A percentile compares a stretch with the other conserved stretches of the same genome.
phyloP scores from a whole-genome alignment of 1,140 invertebrate species.

The Drosophila orena region DNA sequence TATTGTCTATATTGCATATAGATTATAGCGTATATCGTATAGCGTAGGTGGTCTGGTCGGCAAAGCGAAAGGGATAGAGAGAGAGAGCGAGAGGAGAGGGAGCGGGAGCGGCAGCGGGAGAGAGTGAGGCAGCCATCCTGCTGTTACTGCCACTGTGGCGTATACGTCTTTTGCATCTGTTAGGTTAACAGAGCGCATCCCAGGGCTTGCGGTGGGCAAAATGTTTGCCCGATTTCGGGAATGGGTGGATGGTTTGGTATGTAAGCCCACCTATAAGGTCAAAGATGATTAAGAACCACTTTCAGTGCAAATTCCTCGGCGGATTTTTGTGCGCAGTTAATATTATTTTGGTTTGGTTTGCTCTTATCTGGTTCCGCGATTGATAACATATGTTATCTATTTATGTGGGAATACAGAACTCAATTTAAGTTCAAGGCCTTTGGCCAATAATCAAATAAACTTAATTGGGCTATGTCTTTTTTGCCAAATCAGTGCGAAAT shows the following conservation, averaged over 20 bases:
- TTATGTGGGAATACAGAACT: slow-evolving; percentile 47
- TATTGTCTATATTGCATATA: neutral
- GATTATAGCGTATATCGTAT: neutral
- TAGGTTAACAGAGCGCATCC: slow-evolving; percentile 22
- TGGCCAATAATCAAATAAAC: slow-evolving; percentile 52
- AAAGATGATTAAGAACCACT: slow-evolving; percentile 18
- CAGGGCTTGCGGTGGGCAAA: slow-evolving; percentile 37
- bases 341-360: slow-evolving; percentile 49
- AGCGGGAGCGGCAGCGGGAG: neutral
- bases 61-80: slow-evolving; percentile 8
- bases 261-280: slow-evolving; percentile 8
- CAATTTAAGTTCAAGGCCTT: slow-evolving; percentile 74
- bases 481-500: slow-evolving; percentile 45
- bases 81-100: too few relatives aligned
- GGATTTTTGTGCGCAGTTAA: slow-evolving; percentile 58
- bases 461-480: slow-evolving; percentile 15
- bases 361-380: slow-evolving; percentile 50
- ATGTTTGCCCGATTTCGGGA: slow-evolving; percentile 48
- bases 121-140: neutral
- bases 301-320: slow-evolving; percentile 20
- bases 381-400: slow-evolving; percentile 56
- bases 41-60: slow-evolving; percentile 40
- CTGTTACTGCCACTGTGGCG: slow-evolving; percentile 44
- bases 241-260: slow-evolving; percentile 8
- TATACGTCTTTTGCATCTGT: slow-evolving; percentile 33